Percentiles rank a stretch among this genome's conserved stretches.
These are phyloP conservation scores for Xanthia icteritia DNA, from an alignment of 2,888 invertebrate genomes.

Conservation along the genomic window DNA sequence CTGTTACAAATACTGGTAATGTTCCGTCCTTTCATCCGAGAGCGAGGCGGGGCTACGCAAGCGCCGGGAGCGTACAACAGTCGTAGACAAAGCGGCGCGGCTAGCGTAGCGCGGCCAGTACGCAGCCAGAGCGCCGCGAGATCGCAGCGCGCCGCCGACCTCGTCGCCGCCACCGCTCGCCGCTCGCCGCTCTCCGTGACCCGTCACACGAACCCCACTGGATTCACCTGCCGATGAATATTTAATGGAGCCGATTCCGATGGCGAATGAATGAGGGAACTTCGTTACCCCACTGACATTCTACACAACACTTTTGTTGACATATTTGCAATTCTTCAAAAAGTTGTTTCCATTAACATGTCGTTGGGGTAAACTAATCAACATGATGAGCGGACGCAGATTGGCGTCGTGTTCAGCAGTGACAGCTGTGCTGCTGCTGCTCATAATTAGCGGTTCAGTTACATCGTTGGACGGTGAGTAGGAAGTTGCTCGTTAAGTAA, in stretches of 20 bases:
- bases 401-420: constrained; percentile 76
- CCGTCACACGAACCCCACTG: constrained; percentile 75
- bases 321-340: constrained; percentile 77
- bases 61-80: constrained; percentile 81
- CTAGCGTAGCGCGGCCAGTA: constrained; percentile 81
- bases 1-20: constrained; percentile 91
- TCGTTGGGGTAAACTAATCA: constrained; percentile 81
- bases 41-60: constrained; percentile 89
- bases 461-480: constrained; percentile 86
- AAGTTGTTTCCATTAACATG: constrained; percentile 82
- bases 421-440: constrained; percentile 77
- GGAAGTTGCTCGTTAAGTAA: constrained; percentile 60
- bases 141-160: constrained; percentile 62
- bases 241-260: constrained; percentile 84
- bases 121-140: constrained; percentile 71
- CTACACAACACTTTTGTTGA: constrained; percentile 80
- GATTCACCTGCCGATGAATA: constrained; percentile 85
- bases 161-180: constrained; percentile 75
- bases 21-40: constrained; percentile 89
- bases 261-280: constrained; percentile 84
- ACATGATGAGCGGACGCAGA: constrained; percentile 83
- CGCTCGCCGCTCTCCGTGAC: constrained; percentile 72
- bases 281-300: constrained; percentile 78
- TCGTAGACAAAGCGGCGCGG: constrained; percentile 79
- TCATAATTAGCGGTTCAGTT: constrained; percentile 78